These are phyloP conservation scores for Drosophila kambysellisi DNA, from an alignment of 2,888 invertebrate species.

Conservation along the genomic window DNA sequence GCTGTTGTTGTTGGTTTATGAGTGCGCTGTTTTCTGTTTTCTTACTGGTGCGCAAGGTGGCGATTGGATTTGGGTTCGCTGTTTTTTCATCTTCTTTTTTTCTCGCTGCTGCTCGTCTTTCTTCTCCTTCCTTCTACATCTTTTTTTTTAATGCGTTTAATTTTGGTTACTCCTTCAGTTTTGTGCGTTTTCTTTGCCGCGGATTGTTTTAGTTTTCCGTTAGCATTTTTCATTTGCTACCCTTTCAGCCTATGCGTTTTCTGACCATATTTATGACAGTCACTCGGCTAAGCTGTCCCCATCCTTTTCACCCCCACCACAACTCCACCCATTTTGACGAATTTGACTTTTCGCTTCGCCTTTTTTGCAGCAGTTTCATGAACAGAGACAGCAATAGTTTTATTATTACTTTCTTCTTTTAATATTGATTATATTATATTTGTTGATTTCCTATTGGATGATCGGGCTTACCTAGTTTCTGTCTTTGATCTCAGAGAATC, in stretches of 20 bases:
- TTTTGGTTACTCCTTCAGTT: constrained; percentile 27
- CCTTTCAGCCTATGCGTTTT: constrained; percentile 6
- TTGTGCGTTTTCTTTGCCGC: constrained; percentile 20
- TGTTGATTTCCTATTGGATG: constrained; percentile 1
- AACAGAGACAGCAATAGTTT: constrained; percentile 32
- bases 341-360: constrained; percentile 36
- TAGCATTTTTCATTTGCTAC: constrained; percentile 4
- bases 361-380: constrained; percentile 5
- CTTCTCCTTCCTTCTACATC: constrained; percentile 29
- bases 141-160: constrained; percentile 29
- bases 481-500: background rate
- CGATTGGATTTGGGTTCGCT: constrained; percentile 55
- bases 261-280: constrained; percentile 63
- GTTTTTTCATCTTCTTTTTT: constrained; percentile 18
- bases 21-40: constrained; percentile 69
- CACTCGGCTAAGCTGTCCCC: constrained; percentile 4
- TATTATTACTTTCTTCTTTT: constrained; percentile 39
- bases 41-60: constrained; percentile 83
- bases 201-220: constrained; percentile 19
- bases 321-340: background rate
- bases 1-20: constrained; percentile 52
- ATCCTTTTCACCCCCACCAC: background rate
- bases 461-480: background rate
- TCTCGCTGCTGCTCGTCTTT: constrained; percentile 23
- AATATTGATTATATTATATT: constrained; percentile 2